A percentile compares a stretch with the other conserved stretches of the same genome.
These are phyloP conservation scores for Gandaritis pyraliata DNA, from an alignment of 2,888 invertebrate species.

Conservation along the genomic window DNA sequence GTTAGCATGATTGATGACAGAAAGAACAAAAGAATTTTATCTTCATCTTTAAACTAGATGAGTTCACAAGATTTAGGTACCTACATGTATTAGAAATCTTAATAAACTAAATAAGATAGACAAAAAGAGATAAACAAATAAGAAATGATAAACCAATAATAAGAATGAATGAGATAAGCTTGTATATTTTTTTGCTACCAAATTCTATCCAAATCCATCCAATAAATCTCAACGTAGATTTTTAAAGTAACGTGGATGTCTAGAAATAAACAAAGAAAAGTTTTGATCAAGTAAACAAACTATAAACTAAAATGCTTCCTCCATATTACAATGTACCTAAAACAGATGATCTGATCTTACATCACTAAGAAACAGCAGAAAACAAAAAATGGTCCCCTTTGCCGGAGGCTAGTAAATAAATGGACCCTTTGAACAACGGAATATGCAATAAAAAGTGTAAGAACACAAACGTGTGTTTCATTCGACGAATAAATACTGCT, in stretches of 20 bases:
- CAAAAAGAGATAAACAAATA: too few relatives aligned
- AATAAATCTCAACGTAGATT: too few relatives aligned
- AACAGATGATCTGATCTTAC: constrained; percentile 34
- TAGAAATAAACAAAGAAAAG: background rate
- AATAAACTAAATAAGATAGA: too few relatives aligned
- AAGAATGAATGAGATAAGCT: too few relatives aligned
- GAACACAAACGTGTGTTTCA: constrained; percentile 26
- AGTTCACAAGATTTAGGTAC: too few relatives aligned
- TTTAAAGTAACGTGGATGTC: too few relatives aligned
- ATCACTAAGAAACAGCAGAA: constrained; percentile 32
- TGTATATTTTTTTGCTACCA: too few relatives aligned
- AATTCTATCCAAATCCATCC: too few relatives aligned
- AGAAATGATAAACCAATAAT: too few relatives aligned
- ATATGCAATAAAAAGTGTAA: constrained; percentile 54
- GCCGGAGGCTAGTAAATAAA: constrained; percentile 54
- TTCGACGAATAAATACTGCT: constrained; percentile 24
- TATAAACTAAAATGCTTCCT: constrained; percentile 5
- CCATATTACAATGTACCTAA: constrained; percentile 24
- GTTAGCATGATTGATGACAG: background rate
- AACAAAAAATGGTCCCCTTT: constrained; percentile 47
- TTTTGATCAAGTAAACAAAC: constrained; percentile 8
- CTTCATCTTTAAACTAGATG: too few relatives aligned
- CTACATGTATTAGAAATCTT: too few relatives aligned
- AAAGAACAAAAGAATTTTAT: too few relatives aligned
- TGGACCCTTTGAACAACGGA: constrained; percentile 55